Percentiles rank a stretch among this genome's conserved stretches.
Evolutionary conservation across 2,888 invertebrate genomes (phyloP).

Genomic region (Cremastinae sp.): DNA sequence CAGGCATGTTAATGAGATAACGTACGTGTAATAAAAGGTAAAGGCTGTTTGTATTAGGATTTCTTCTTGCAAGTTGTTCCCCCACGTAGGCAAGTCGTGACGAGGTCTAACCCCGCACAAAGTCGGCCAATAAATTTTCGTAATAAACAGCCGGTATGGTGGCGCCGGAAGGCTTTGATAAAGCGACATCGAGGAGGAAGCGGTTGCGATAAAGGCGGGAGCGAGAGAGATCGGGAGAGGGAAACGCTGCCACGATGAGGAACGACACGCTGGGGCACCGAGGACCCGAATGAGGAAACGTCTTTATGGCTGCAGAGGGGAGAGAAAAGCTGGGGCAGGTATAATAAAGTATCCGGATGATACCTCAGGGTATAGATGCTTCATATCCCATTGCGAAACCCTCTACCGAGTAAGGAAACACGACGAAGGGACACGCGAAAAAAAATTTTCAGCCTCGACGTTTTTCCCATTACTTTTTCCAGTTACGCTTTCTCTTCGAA

Average conservation of each 20-base stretch:
- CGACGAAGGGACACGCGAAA: background rate
- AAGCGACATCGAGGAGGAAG: slow-evolving; percentile 28
- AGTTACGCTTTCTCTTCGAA: too few species aligned
- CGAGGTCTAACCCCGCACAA: slow-evolving; percentile 23
- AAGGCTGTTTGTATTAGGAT: background rate
- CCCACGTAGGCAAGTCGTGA: slow-evolving; percentile 52
- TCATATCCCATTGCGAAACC: slow-evolving; percentile 5
- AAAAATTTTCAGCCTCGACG: background rate
- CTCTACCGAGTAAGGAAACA: background rate
- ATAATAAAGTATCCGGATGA: slow-evolving; percentile 52
- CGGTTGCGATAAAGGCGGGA: background rate
- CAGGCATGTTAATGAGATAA: too few species aligned
- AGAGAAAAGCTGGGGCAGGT: slow-evolving; percentile 46
- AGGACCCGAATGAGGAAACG: slow-evolving; percentile 37
- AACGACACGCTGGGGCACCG: slow-evolving; percentile 31
- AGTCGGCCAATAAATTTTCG: slow-evolving; percentile 58
- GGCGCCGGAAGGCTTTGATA: slow-evolving; percentile 51
- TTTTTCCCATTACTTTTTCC: too few species aligned
- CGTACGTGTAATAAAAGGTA: background rate
- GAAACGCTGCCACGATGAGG: slow-evolving; percentile 1
- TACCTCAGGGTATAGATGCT: slow-evolving; percentile 35
- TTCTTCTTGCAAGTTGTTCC: background rate
- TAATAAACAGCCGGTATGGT: slow-evolving; percentile 52
- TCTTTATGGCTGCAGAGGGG: slow-evolving; percentile 46
- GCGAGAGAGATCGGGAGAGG: slow-evolving; percentile 15